Evolutionary conservation across 2,797 vertebrate species (phyloP), one percentile per base, ranked within the genome.

Genomic region (Calcarius lapponicus): DNA sequence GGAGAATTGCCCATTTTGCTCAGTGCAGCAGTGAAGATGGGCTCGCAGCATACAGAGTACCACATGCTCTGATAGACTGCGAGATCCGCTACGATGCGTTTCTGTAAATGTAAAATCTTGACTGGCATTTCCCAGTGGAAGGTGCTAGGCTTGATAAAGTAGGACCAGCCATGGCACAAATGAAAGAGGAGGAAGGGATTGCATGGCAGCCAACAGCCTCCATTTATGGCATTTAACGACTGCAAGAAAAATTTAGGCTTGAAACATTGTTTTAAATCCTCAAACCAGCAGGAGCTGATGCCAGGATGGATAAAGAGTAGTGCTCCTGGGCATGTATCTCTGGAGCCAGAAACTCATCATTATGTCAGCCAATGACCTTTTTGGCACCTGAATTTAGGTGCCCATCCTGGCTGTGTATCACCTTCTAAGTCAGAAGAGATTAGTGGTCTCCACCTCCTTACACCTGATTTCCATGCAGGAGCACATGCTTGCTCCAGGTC

Each of bases 1-100:
- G 93, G 91, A 95, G 80, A 96, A 95, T 80, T 90, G 92, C 78
- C 83, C 76, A 45, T 94, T 96, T 95, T 95, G 86, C 72, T 96
- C 82, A 65, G 47, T 16, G 61, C 78, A 88, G 86, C 71, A 92
- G 76, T 45, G 74, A 92, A 74, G 85, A 95, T 50, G 86, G 79
- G 71, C 61, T 90, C 10, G 6, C 1, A 92, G 70, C 67, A 82
- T 26, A 45, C 78, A 58, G 38, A 88, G 64, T 19, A 51, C 75
- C 80, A 61, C 88, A 80, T 64, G 57, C 45, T 89, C 65, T 13
- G 45, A 61, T 25, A 90, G 66, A 82, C 64, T 60, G 62, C 0
- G 42, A 78, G 91, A 92, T 72, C 29, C 0, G 1, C 62, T 80
- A 15, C 16, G 22, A 56, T 92, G 93, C 2, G 10, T 90, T 95